Conservation (phyloP, 2,888 invertebrate genomes). For the Amphipoea oculea region DNA sequence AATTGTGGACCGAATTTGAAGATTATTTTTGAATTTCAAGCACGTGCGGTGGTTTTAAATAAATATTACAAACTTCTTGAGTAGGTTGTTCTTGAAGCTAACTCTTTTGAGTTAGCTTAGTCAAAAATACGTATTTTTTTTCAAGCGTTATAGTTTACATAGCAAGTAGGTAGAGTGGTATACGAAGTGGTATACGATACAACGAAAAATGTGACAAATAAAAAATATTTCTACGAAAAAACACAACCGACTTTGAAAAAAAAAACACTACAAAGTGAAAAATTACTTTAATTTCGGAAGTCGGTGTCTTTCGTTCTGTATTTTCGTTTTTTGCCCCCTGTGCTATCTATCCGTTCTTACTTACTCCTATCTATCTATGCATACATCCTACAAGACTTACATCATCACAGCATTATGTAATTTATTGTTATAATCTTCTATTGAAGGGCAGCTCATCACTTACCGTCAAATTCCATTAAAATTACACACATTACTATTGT, state of each 20-base stretch:
- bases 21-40: not conserved
- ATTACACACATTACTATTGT: conserved; percentile 66
- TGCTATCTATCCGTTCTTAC: not conserved
- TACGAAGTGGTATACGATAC: not conserved
- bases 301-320: not conserved
- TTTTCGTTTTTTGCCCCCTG: not conserved
- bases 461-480: conserved; percentile 60
- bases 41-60: not conserved
- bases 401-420: conserved; percentile 49
- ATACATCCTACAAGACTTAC: conserved; percentile 18
- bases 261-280: not conserved
- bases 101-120: not conserved
- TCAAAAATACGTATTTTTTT: not conserved
- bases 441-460: conserved; percentile 56
- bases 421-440: conserved; percentile 40
- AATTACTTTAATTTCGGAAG: not conserved
- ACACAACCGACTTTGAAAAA: not conserved
- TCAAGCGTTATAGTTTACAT: not conserved
- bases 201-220: not conserved
- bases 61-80: not conserved
- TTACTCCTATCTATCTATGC: not conserved
- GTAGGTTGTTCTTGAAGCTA: too few species aligned
- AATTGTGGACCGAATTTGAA: not conserved
- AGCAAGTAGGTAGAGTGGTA: not conserved
- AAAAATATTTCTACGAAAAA: not conserved